Evolutionary conservation across 2,113 vertebrate genomes (phyloP), one percentile per base, ranked within the genome.

Genomic region (Alosa alosa): DNA sequence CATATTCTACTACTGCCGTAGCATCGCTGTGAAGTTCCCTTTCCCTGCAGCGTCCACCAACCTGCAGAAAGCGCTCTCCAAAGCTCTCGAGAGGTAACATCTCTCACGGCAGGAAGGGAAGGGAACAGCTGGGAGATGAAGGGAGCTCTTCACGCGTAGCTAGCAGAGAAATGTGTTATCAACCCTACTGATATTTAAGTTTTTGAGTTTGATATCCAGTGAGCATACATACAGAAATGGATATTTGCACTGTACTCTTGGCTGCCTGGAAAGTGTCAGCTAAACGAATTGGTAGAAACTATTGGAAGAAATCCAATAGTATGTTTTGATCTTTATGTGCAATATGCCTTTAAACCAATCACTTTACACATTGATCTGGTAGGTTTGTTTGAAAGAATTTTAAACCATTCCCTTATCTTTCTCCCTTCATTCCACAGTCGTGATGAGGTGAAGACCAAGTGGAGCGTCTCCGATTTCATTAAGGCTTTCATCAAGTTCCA

Each of bases 1-100:
- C 88, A 99, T 99, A 95, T 99, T 99, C 96, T 99, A 99, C 96
- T 99, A 99, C 96, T 99, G 98, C 95, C 97, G 98, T 96, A 99
- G 98, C 95, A 99, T 99, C 84, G 98, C 98, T 83, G 98, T 99
- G 93, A 99, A 99, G 92, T 99, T 99, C 92, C 98, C 98, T 86
- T 99, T 99, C 94, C 98, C 98, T 90, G 98, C 98, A 87, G 98
- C 98, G 87, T 99, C 98, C 93, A 99, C 98, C 89, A 99, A 99
- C 92, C 94, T 99, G 91, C 98, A 99, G 94, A 99, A 99, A 95
- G 98, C 98, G 84, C 97, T 99, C 95, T 98, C 97, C 93, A 99
- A 99, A 96, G 98, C 98, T 91, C 96, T 99, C 93, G 98, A 99
- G 94, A 99, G 97, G 98, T 99, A 91, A 72, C 25, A 7, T 25